Evolutionary conservation across 1,140 invertebrate genomes (phyloP), one percentile per base, ranked within the genome.

Genomic region (Plodia interpunctella): DNA sequence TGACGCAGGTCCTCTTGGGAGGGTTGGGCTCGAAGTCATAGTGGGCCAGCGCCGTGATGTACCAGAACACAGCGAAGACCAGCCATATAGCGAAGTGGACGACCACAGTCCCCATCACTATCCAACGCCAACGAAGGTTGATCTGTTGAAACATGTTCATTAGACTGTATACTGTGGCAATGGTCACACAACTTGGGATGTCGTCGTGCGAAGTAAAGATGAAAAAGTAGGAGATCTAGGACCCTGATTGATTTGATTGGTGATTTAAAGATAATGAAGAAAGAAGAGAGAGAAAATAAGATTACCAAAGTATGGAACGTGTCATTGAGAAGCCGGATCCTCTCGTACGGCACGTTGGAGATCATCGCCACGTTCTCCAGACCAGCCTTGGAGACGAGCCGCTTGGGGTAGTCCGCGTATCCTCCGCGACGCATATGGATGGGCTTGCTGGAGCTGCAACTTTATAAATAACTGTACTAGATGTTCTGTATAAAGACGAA

Each of bases 221-320:
- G n/a, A n/a, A n/a, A n/a, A n/a, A n/a, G n/a, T n/a, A n/a, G n/a
- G n/a, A n/a, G n/a, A n/a, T n/a, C n/a, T n/a, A n/a, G n/a, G n/a
- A n/a, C n/a, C n/a, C n/a, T n/a, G n/a, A n/a, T n/a, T n/a, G n/a
- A n/a, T n/a, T n/a, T n/a, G n/a, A n/a, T n/a, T n/a, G n/a, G n/a
- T n/a, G n/a, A n/a, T n/a, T n/a, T n/a, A n/a, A n/a, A n/a, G n/a
- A n/a, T n/a, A n/a, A n/a, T n/a, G n/a, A n/a, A n/a, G n/a, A n/a
- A n/a, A n/a, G n/a, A n/a, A n/a, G n/a, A n/a, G n/a, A n/a, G n/a
- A n/a, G n/a, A n/a, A n/a, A n/a, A n/a, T n/a, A 20, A 13, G 32
- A n/a, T 84, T 74, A 89, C 87, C 83, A 89, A 63, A 17, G 87
- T 89, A 60, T 89, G 84, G 57, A 89, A 87, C 0, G 84, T 80